These are phyloP conservation scores for Psylliodes chrysocephalus DNA, from an alignment of 2,888 invertebrate genomes.

Conservation along the genomic window DNA sequence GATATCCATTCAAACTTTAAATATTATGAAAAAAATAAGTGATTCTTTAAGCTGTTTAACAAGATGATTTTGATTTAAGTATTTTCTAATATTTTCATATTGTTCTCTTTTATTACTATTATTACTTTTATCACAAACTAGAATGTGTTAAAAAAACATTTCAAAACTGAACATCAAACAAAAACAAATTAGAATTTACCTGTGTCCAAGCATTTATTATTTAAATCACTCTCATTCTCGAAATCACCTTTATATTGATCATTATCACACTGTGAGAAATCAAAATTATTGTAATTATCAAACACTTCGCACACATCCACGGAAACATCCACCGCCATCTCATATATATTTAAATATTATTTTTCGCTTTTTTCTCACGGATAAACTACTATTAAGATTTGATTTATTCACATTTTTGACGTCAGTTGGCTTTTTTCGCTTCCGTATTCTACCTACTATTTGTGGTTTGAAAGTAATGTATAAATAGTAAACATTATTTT, in stretches of 20 bases:
- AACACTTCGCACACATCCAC: conserved; percentile 10
- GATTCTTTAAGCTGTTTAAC: too few species aligned
- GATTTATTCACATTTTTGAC: not conserved
- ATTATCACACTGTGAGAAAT: conserved; percentile 24
- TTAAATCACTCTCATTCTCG: conserved; percentile 12
- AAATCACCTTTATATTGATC: conserved; percentile 15
- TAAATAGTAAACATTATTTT: too few species aligned
- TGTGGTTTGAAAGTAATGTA: too few species aligned
- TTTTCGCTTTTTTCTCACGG: conserved; percentile 3
- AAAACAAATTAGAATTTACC: not conserved
- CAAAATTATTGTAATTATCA: conserved; percentile 20
- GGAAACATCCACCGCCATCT: conserved; percentile 12
- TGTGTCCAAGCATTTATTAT: conserved; percentile 3
- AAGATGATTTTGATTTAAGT: too few species aligned
- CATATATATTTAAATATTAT: conserved; percentile 3
- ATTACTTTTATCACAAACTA: too few species aligned
- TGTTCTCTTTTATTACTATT: too few species aligned
- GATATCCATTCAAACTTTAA: too few species aligned
- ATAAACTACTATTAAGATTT: not conserved
- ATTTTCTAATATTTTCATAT: too few species aligned
- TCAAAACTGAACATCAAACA: not conserved
- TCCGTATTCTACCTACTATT: conserved; percentile 1
- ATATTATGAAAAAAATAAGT: too few species aligned
- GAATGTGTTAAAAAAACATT: not conserved
- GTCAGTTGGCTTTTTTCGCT: conserved; percentile 3